Conservation (phyloP, 1,140 invertebrate genomes). For the Drosophila santomea region DNA sequence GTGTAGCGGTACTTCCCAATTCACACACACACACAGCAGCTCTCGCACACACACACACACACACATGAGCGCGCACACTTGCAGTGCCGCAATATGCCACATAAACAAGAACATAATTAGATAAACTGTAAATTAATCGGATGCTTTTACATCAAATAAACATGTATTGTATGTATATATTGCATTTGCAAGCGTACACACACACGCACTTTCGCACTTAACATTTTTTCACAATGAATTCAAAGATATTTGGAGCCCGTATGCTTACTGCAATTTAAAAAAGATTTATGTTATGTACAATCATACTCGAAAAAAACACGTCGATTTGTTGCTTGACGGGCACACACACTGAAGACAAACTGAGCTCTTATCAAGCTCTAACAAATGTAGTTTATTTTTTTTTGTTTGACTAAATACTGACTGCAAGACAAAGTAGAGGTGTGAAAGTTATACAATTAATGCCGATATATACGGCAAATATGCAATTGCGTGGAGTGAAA, state of each 20-base stretch:
- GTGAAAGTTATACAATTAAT: constrained; percentile 12
- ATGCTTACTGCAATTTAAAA: constrained; percentile 2
- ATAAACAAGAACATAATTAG: constrained; percentile 61
- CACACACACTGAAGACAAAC: constrained; percentile 24
- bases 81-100: constrained; percentile 59
- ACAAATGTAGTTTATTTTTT: constrained; percentile 36
- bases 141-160: neutral
- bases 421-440: constrained; percentile 13
- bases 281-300: neutral
- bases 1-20: neutral
- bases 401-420: constrained; percentile 19
- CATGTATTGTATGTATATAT: neutral
- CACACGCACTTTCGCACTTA: neutral
- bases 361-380: constrained; percentile 31
- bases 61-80: neutral
- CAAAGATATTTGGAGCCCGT: neutral
- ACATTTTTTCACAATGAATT: neutral
- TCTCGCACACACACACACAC: neutral
- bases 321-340: constrained; percentile 18
- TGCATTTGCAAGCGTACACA: neutral
- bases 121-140: constrained; percentile 13
- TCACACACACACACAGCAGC: constrained; percentile 12
- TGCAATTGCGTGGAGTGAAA: neutral
- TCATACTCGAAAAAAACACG: constrained; percentile 4
- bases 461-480: constrained; percentile 9